phyloP scores from a whole-genome alignment of 2,888 invertebrate species.

The Candidula unifasciata region DNA sequence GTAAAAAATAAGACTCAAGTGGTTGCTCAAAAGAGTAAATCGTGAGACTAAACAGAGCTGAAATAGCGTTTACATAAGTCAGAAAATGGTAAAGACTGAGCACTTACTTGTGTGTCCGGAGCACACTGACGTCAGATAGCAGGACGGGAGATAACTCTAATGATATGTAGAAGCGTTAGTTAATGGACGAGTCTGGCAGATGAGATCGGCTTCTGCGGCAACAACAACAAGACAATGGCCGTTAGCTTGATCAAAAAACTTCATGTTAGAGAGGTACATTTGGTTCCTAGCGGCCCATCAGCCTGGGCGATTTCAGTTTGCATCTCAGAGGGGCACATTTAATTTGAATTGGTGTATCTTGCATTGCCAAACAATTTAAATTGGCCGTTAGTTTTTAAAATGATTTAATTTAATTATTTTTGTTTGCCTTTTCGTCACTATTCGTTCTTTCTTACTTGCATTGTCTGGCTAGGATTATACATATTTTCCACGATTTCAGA shows the following conservation, averaged over 20 bases:
- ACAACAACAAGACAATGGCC: slow-evolving; percentile 52
- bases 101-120: neutral
- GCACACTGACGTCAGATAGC: neutral
- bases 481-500: neutral
- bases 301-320: neutral
- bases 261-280: slow-evolving; percentile 55
- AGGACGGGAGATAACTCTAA: slow-evolving; percentile 23
- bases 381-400: too few relatives aligned
- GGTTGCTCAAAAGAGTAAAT: too few relatives aligned
- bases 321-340: neutral
- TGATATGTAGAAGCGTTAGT: slow-evolving; percentile 21
- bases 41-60: too few relatives aligned
- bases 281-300: neutral
- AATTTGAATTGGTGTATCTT: neutral
- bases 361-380: too few relatives aligned
- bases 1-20: too few relatives aligned
- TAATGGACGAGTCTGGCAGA: slow-evolving; percentile 21
- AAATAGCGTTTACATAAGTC: too few relatives aligned
- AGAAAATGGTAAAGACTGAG: too few relatives aligned
- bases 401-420: neutral
- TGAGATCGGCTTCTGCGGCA: slow-evolving; percentile 7
- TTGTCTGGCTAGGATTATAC: neutral
- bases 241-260: slow-evolving; percentile 57
- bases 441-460: neutral
- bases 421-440: slow-evolving; percentile 3